These are phyloP conservation scores for Philereme transversata DNA, from an alignment of 2,888 invertebrate species.

Conservation along the genomic window DNA sequence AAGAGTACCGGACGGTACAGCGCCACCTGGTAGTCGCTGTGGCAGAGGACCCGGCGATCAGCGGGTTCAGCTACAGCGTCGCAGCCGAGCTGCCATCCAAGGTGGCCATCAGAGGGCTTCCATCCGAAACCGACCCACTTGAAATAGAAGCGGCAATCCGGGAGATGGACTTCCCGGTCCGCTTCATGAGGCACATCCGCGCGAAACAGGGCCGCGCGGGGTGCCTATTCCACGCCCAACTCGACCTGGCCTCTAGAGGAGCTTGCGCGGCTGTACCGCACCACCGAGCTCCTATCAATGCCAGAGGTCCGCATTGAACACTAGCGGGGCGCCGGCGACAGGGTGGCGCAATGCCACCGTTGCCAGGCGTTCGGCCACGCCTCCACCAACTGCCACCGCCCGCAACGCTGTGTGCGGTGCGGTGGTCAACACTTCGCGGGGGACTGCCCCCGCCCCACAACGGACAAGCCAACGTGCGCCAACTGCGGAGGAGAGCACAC, in stretches of 20 bases:
- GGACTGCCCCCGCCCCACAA: not conserved
- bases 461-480: not conserved
- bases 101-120: too few species aligned
- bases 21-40: not conserved
- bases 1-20: not conserved
- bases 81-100: too few species aligned
- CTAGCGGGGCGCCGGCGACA: too few species aligned
- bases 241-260: too few species aligned
- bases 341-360: too few species aligned
- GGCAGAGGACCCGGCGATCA: not conserved
- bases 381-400: slow-evolving; percentile 1
- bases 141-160: too few species aligned
- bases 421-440: slow-evolving; percentile 4
- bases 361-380: slow-evolving; percentile 4
- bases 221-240: too few species aligned
- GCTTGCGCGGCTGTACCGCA: too few species aligned
- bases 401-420: slow-evolving; percentile 2
- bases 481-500: not conserved
- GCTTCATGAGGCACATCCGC: too few species aligned
- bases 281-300: not conserved
- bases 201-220: too few species aligned
- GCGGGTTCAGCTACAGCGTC: not conserved
- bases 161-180: too few species aligned
- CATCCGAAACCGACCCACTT: too few species aligned
- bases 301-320: not conserved